Evolutionary conservation across 2,888 invertebrate species (phyloP), one percentile per base, ranked within the genome.

Genomic region (Abscondita cerata): DNA sequence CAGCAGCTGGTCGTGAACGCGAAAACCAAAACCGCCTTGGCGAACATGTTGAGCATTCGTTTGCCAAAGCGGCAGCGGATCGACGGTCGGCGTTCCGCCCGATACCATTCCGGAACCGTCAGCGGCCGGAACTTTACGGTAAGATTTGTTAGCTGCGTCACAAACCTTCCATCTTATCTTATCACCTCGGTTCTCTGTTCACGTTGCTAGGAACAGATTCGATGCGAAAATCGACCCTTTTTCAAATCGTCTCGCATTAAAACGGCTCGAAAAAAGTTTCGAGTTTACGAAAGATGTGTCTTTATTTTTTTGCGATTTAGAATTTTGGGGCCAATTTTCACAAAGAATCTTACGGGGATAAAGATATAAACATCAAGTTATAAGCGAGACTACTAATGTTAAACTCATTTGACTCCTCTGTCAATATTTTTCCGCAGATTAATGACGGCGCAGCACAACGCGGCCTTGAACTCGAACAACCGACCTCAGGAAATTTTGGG

Each of bases 1-100:
- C 83, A 84, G 70, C 86, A 87, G 12, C 75, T 89, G 59, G 83
- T 90, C 38, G 94, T 95, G 52, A 92, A 92, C 74, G 88, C 92
- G 0, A 95, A 95, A 81, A 95, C 96, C 1, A 98, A 97, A 83
- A 96, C 96, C 0, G 97, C 97, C 0, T 83, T 98, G 59, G 96
- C 96, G 12, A 95, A 96, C 78, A 93, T 97, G 92, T 83, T 97
- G 63, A 95, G 91, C 73, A 95, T 89, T 73, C 85, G 95, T 48
- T 79, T 92, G 59, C 88, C 90, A 74, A 80, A n/a, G n/a, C n/a
- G n/a, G 79, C 65, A 84, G 83, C 59, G 84, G 85, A 5, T 76
- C 83, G 1, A 73, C 81, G 1, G 82, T 65, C 80, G 84, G 69
- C 69, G 33, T 73, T 67, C 25, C 76, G 71, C 58, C 62, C 66